A percentile compares a stretch with the other conserved stretches of the same genome.
Conservation (phyloP, 1,140 invertebrate genomes). For the Paraescarpia echinospica region DNA sequence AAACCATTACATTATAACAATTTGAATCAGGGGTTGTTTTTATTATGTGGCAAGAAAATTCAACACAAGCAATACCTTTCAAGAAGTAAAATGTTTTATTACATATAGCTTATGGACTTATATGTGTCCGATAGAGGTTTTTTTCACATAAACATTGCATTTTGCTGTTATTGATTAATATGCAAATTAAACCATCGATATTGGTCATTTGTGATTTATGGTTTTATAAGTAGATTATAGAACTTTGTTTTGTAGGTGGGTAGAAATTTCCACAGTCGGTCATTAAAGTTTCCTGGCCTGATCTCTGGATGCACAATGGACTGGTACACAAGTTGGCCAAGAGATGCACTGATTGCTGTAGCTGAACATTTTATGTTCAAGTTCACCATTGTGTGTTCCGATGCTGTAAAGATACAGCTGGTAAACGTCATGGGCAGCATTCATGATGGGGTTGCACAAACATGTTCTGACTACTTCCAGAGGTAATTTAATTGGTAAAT, state of each 20-base stretch:
- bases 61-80: too few relatives aligned
- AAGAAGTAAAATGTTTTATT: too few relatives aligned
- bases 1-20: too few relatives aligned
- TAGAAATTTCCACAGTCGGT: conserved; percentile 68
- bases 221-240: neutral
- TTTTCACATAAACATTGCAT: too few relatives aligned
- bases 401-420: conserved; percentile 79
- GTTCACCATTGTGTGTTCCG: conserved; percentile 85
- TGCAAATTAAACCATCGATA: too few relatives aligned
- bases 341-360: conserved; percentile 89
- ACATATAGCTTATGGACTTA: too few relatives aligned
- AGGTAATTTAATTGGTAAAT: conserved; percentile 59
- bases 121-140: too few relatives aligned
- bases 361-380: conserved; percentile 87
- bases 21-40: too few relatives aligned
- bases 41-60: too few relatives aligned
- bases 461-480: conserved; percentile 89
- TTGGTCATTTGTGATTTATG: too few relatives aligned
- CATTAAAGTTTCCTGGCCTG: conserved; percentile 89
- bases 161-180: too few relatives aligned
- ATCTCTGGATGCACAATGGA: conserved; percentile 96
- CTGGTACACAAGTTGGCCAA: conserved; percentile 97
- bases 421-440: conserved; percentile 88
- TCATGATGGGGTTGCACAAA: conserved; percentile 89
- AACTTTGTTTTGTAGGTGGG: conserved; percentile 45